Evolutionary conservation across 2,888 invertebrate genomes (phyloP).

Genomic region (Siphonodentalium dalli): DNA sequence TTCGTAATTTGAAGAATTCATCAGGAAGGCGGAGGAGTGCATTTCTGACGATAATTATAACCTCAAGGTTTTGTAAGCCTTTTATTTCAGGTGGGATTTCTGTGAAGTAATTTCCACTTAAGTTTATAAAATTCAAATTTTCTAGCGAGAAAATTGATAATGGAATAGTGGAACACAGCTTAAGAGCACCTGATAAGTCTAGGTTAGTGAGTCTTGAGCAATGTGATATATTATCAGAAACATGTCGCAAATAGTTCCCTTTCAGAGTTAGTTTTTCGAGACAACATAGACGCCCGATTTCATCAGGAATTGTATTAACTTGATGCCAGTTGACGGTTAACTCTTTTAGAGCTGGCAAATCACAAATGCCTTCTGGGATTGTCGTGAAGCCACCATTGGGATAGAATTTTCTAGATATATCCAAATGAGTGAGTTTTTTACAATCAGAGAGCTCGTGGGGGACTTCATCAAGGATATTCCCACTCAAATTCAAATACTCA

Average conservation of each 20-base stretch:
- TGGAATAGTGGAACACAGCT: constrained; percentile 44
- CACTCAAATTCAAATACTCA: constrained; percentile 41
- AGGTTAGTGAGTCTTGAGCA: constrained; percentile 44
- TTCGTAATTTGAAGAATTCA: constrained; percentile 44
- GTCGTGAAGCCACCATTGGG: constrained; percentile 43
- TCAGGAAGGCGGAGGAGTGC: constrained; percentile 49
- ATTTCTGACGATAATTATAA: constrained; percentile 49
- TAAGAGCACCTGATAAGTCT: constrained; percentile 52
- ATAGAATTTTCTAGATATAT: constrained; percentile 55
- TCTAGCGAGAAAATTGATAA: constrained; percentile 43
- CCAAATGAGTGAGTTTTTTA: constrained; percentile 41
- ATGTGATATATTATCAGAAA: constrained; percentile 42
- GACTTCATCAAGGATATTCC: constrained; percentile 43
- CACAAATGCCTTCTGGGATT: constrained; percentile 45
- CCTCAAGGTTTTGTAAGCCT: constrained; percentile 41
- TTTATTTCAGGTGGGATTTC: constrained; percentile 47
- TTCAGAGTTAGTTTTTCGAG: constrained; percentile 45
- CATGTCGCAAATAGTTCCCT: constrained; percentile 48
- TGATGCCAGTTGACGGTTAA: constrained; percentile 55
- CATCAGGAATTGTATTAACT: constrained; percentile 50
- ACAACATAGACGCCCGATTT: constrained; percentile 35
- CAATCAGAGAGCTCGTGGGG: constrained; percentile 44
- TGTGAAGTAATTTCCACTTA: constrained; percentile 54
- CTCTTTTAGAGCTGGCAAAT: constrained; percentile 38
- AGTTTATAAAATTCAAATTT: constrained; percentile 42